These are phyloP conservation scores for Eupeodes latifasciatus DNA, from an alignment of 2,888 invertebrate species.

Conservation along the genomic window DNA sequence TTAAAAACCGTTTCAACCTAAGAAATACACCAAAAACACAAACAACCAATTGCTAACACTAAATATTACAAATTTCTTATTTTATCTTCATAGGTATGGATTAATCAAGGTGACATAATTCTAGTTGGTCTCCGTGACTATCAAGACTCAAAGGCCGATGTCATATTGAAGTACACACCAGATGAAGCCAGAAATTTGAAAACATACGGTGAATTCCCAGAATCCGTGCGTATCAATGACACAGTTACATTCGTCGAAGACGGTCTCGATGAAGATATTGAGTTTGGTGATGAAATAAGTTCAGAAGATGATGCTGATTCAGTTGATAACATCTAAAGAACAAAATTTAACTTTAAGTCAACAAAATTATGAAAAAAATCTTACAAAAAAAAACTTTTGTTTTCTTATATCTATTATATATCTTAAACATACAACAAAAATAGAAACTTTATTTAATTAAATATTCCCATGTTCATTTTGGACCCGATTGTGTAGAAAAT, in stretches of 20 bases:
- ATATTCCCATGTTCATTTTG: conserved; percentile 28
- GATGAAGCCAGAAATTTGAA: conserved; percentile 99
- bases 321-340: conserved; percentile 87
- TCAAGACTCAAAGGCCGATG: conserved; percentile 99
- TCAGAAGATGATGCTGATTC: conserved; percentile 94
- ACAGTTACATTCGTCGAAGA: conserved; percentile 97
- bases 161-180: conserved; percentile 99
- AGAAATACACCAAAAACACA: too few relatives aligned
- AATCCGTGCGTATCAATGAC: conserved; percentile 98
- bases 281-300: conserved; percentile 97
- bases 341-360: conserved; percentile 77
- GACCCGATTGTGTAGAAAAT: conserved; percentile 11
- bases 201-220: conserved; percentile 99
- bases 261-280: conserved; percentile 98
- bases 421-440: conserved; percentile 38
- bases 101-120: conserved; percentile 99
- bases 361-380: conserved; percentile 40
- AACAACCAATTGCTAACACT: too few relatives aligned
- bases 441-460: conserved; percentile 49
- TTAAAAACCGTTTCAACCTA: too few relatives aligned
- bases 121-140: conserved; percentile 98
- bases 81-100: conserved; percentile 91
- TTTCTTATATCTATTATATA: conserved; percentile 47
- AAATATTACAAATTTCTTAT: too few relatives aligned
- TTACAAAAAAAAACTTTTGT: conserved; percentile 47